These are phyloP conservation scores for Rotaria macrura DNA, from an alignment of 2,888 invertebrate genomes.

Conservation along the genomic window DNA sequence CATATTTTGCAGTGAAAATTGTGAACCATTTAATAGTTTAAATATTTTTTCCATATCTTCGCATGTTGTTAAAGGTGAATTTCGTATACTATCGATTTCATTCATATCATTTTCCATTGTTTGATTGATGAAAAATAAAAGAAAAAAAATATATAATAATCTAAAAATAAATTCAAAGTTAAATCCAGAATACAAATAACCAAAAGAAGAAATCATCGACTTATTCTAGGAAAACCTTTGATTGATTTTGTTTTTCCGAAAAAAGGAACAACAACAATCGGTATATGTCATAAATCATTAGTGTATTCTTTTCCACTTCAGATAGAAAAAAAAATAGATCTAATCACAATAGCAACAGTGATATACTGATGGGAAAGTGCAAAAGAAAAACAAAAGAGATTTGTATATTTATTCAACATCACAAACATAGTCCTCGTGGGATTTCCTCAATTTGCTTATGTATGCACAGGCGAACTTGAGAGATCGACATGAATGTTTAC, in stretches of 20 bases:
- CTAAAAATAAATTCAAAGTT: background rate
- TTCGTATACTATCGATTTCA: background rate
- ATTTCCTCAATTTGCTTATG: background rate
- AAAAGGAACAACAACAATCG: background rate
- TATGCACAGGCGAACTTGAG: background rate
- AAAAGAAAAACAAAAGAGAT: background rate
- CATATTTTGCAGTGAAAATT: background rate
- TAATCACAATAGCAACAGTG: background rate
- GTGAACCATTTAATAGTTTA: background rate
- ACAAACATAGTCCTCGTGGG: background rate
- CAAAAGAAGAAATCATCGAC: too few species aligned
- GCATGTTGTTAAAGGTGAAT: background rate
- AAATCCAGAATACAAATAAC: too few species aligned
- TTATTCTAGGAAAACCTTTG: too few species aligned
- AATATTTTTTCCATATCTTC: background rate
- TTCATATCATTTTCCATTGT: background rate
- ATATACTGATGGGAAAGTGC: background rate
- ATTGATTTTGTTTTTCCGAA: too few species aligned
- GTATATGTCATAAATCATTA: background rate
- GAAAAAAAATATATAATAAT: background rate
- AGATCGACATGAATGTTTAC: background rate
- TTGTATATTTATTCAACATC: background rate
- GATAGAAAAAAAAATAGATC: background rate
- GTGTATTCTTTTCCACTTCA: background rate
- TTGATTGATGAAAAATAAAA: background rate